These are phyloP conservation scores for Julus scanicus DNA, from an alignment of 2,888 invertebrate species.

Conservation along the genomic window DNA sequence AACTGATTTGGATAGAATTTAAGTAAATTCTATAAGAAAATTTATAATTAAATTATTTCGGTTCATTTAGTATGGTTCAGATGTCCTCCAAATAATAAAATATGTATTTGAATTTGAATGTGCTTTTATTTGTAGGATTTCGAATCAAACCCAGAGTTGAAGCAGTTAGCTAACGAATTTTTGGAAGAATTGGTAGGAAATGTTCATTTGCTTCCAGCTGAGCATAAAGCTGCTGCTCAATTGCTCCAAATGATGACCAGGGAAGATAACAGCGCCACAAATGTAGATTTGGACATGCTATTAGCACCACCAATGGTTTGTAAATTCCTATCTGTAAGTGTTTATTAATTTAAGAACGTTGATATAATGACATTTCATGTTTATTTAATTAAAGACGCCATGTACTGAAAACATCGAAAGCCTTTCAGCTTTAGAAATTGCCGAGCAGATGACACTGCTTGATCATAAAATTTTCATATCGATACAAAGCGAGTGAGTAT, in stretches of 20 bases:
- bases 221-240: slow-evolving; percentile 88
- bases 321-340: neutral
- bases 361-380: neutral
- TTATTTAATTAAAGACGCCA: slow-evolving; percentile 71
- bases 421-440: slow-evolving; percentile 87
- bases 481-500: slow-evolving; percentile 87
- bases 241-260: slow-evolving; percentile 79
- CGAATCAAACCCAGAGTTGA: slow-evolving; percentile 79
- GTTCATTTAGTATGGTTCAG: no score
- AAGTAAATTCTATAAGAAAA: no score
- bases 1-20: no score
- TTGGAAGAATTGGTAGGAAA: slow-evolving; percentile 88
- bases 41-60: no score
- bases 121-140: slow-evolving; percentile 73
- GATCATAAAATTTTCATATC: slow-evolving; percentile 91
- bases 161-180: slow-evolving; percentile 83
- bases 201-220: slow-evolving; percentile 80
- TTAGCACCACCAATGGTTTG: slow-evolving; percentile 75
- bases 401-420: slow-evolving; percentile 87
- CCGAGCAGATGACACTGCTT: slow-evolving; percentile 90
- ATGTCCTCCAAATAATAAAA: no score
- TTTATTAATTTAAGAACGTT: neutral
- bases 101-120: no score
- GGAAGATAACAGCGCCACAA: slow-evolving; percentile 75
- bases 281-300: slow-evolving; percentile 77